Percentiles rank a stretch among this genome's conserved stretches.
phyloP scores from a whole-genome alignment of 53 echinoderm and acorn worm species.

The Temnopleurus reevesii region DNA sequence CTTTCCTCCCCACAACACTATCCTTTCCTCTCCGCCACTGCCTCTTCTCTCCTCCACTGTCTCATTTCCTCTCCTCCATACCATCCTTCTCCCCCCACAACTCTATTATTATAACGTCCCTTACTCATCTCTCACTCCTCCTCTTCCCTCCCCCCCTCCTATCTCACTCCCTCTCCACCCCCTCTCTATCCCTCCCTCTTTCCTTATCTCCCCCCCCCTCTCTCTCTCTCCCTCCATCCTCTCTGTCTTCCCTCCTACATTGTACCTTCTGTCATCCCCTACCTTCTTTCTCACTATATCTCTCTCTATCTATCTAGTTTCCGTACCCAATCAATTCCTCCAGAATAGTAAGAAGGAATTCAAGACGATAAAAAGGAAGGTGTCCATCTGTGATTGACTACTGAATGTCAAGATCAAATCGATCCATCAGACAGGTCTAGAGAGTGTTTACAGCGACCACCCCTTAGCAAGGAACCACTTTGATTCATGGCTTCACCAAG shows the following conservation, averaged over 20 bases:
- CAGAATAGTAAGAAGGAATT: not conserved
- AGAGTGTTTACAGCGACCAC: slow-evolving; percentile 33
- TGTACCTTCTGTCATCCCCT: not conserved
- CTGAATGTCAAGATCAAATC: slow-evolving; percentile 47
- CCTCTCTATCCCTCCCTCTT: not conserved
- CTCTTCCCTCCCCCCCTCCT: not conserved
- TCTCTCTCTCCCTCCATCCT: not conserved
- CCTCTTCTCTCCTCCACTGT: not conserved
- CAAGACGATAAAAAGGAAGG: slow-evolving; percentile 11
- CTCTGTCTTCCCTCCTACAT: not conserved
- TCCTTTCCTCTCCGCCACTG: not conserved
- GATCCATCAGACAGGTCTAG: slow-evolving; percentile 11
- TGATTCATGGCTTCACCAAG: slow-evolving; percentile 19
- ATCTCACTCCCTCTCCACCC: not conserved
- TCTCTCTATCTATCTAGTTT: not conserved
- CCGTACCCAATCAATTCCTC: slow-evolving; percentile 20
- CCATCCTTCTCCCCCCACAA: not conserved
- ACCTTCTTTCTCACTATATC: not conserved
- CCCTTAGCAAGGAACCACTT: slow-evolving; percentile 2
- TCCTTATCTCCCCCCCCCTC: not conserved
- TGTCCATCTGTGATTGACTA: slow-evolving; percentile 38
- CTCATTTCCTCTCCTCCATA: not conserved
- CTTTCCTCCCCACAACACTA: too few species aligned
- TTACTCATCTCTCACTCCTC: not conserved
- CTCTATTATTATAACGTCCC: not conserved